Evolutionary conservation across 2,113 vertebrate species (phyloP).

Genomic region (Cinclus cinclus): DNA sequence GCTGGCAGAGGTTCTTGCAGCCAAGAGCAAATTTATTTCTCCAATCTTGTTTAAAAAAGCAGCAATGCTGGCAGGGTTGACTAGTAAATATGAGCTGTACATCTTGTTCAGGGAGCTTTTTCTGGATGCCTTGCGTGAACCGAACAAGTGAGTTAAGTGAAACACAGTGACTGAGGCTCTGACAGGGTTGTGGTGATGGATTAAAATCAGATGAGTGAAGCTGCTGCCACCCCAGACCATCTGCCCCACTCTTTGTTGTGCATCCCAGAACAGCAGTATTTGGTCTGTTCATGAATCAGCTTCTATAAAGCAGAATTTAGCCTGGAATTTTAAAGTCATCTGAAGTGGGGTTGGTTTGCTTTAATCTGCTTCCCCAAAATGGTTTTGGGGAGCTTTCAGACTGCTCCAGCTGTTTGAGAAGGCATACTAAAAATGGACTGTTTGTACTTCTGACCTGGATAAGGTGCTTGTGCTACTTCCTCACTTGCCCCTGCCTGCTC

Average conservation of each 20-base stretch:
- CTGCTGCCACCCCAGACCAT: constrained; percentile 59
- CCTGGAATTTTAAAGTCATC: neutral
- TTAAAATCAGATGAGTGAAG: constrained; percentile 50
- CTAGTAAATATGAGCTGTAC: constrained; percentile 30
- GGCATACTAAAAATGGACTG: neutral
- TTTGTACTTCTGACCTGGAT: neutral
- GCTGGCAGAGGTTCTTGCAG: constrained; percentile 6
- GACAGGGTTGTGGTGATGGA: constrained; percentile 34
- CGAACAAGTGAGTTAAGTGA: neutral
- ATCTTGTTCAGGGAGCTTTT: constrained; percentile 21
- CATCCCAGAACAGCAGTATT: constrained; percentile 35
- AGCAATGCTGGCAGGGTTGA: constrained; percentile 27
- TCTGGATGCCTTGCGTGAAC: constrained; percentile 17
- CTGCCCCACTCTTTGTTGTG: constrained; percentile 24
- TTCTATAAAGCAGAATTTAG: constrained; percentile 6
- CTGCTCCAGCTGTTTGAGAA: neutral
- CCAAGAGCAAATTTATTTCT: constrained; percentile 53
- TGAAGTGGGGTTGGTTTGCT: neutral
- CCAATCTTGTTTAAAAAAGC: neutral
- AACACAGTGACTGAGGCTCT: neutral
- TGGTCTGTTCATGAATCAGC: constrained; percentile 32
- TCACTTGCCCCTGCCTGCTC: neutral
- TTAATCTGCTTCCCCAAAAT: neutral
- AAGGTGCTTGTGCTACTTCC: fast-evolving
- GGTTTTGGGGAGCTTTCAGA: neutral